phyloP scores from a whole-genome alignment of 2,113 vertebrate species.

The Austrofundulus limnaeus region DNA sequence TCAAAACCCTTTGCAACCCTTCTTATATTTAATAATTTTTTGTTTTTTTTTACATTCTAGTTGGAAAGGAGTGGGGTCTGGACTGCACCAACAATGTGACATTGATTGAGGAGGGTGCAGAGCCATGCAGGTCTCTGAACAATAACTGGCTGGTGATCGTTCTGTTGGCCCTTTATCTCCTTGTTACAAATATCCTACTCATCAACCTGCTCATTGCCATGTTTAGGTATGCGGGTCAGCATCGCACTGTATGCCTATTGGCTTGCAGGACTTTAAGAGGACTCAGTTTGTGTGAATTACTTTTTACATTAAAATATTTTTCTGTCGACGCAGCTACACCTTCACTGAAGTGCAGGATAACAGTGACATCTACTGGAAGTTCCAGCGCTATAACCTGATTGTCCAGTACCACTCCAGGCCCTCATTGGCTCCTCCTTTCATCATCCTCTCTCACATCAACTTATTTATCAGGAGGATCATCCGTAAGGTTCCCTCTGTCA shows the following conservation, averaged over 20 bases:
- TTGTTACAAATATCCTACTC: conserved; percentile 91
- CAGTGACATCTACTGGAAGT: conserved; percentile 92
- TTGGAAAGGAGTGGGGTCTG: conserved; percentile 61
- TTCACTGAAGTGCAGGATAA: conserved; percentile 87
- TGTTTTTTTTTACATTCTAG: conserved; percentile 56
- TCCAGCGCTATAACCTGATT: conserved; percentile 89
- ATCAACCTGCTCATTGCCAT: conserved; percentile 92
- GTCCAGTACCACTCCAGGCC: conserved; percentile 88
- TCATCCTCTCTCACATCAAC: conserved; percentile 86
- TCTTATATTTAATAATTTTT: too few species aligned
- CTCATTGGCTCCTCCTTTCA: conserved; percentile 86
- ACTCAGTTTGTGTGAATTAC: too few species aligned
- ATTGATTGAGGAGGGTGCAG: conserved; percentile 53
- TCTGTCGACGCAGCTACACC: conserved; percentile 79
- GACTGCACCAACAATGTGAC: conserved; percentile 80
- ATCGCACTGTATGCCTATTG: neutral
- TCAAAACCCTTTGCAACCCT: too few species aligned
- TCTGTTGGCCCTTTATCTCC: conserved; percentile 85
- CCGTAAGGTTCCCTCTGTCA: conserved; percentile 65
- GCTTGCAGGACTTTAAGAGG: neutral
- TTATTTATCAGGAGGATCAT: conserved; percentile 79
- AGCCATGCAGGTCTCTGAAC: conserved; percentile 79
- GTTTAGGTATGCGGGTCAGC: conserved; percentile 83
- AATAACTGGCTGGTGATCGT: conserved; percentile 91
- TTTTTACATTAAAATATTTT: too few species aligned